Base-by-base conservation (phyloP, 2,888 invertebrate species). In the Scelioninae gen. 1 region DNA sequence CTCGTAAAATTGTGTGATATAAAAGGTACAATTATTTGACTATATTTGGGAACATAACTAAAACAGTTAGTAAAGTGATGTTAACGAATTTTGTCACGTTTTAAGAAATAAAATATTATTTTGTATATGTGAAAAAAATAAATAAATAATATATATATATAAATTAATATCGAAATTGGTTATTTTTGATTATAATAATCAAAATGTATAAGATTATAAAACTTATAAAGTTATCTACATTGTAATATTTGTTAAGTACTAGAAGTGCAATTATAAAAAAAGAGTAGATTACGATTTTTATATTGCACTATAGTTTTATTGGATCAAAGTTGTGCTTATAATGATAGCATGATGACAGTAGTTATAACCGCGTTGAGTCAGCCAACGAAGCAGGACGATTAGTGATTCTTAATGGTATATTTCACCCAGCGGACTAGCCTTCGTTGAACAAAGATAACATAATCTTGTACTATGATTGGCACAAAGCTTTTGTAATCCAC, bases 361-460 rank as follows among this genome's bases (percentile, higher is more conserved):
- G 81, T 81, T 63, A 75, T 56, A 68, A 68, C 49, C 58, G 63
- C 75, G 74, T 81, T 76, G 65, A 34, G 81, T 81, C 81, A 81
- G 81, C 75, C 81, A 71, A 79, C 65, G 68, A 10, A 63, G 53
- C 55, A 71, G 75, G 60, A 81, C 75, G 75, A 80, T 80, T 80
- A 80, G 60, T 69, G 74, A 80, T 80, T 80, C 74, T 74, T 81
- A 81, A 81, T 69, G 63, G 62, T 66, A 75, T 76, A 82, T 72
- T 75, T 81, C 66, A 79, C 38, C 71, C 71, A 45, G 53, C 38
- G 66, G 68, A 66, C 66, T 51, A 66, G 38, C 45, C 60, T 38
- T 71, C 66, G 72, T 51, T 78, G 74, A 56, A 62, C 63, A 81
- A 76, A 85, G 86, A 86, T 86, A 87, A 84, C 72, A 77, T 82